phyloP scores from a whole-genome alignment of 2,888 invertebrate genomes.

The Andrena chrysosceles region DNA sequence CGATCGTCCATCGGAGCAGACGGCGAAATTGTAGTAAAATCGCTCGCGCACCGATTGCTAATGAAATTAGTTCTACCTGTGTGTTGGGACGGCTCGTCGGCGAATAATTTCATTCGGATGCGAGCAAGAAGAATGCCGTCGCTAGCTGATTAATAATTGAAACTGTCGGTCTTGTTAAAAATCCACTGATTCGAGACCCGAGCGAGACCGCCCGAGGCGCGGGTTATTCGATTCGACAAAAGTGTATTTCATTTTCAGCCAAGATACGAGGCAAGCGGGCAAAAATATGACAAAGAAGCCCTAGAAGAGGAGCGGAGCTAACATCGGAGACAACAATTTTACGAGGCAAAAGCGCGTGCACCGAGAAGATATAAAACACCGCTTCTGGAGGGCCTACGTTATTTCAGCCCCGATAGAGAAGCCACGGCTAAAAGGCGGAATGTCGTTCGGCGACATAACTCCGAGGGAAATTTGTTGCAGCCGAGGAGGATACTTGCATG shows the following conservation, averaged over 20 bases:
- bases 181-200: background rate
- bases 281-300: slow-evolving; percentile 29
- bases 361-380: slow-evolving; percentile 44
- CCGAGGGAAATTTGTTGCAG: slow-evolving; percentile 45
- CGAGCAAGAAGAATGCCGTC: background rate
- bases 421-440: slow-evolving; percentile 34
- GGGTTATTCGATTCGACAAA: background rate
- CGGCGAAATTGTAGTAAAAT: slow-evolving; percentile 48
- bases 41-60: slow-evolving; percentile 25
- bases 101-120: slow-evolving; percentile 9
- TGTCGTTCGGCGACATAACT: slow-evolving; percentile 48
- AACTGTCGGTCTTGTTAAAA: background rate
- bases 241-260: background rate
- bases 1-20: slow-evolving; percentile 54
- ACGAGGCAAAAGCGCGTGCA: slow-evolving; percentile 51
- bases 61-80: slow-evolving; percentile 47
- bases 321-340: slow-evolving; percentile 49
- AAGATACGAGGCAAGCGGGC: slow-evolving; percentile 2
- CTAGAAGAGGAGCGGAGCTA: background rate
- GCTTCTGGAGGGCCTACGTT: slow-evolving; percentile 40
- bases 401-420: slow-evolving; percentile 45
- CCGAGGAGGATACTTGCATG: slow-evolving; percentile 9
- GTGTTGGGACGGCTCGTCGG: background rate
- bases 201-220: background rate
- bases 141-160: slow-evolving; percentile 2